These are phyloP conservation scores for Pseudomugil tenellus DNA, from an alignment of 2,797 vertebrate species.

Conservation along the genomic window DNA sequence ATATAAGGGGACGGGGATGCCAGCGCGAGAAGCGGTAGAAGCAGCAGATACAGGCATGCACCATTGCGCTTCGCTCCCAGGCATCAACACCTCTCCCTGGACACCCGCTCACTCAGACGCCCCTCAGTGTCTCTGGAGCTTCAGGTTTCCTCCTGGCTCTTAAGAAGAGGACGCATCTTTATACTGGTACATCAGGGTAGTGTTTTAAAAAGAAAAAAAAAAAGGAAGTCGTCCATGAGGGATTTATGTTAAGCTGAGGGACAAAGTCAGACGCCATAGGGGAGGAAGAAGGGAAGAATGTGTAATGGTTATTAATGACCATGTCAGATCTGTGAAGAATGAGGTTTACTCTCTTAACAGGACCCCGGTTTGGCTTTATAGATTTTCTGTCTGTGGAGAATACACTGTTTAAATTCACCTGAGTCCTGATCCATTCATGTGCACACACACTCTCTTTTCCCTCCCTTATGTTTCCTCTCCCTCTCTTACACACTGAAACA, in stretches of 20 bases:
- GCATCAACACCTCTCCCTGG: conserved; percentile 64
- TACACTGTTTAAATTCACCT: conserved; percentile 69
- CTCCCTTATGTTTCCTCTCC: conserved; percentile 34
- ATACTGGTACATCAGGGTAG: conserved; percentile 59
- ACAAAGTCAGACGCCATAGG: conserved; percentile 62
- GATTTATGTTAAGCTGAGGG: conserved; percentile 71
- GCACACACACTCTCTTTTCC: conserved; percentile 19
- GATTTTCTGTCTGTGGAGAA: conserved; percentile 76
- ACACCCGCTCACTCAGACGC: conserved; percentile 45
- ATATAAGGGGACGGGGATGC: not conserved
- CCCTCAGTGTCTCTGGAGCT: conserved; percentile 64
- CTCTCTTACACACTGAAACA: conserved; percentile 33
- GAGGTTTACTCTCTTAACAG: conserved; percentile 79
- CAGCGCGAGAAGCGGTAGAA: conserved; percentile 21
- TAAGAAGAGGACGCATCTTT: conserved; percentile 57
- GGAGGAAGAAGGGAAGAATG: conserved; percentile 50
- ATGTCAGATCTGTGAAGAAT: conserved; percentile 78
- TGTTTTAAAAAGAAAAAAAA: conserved; percentile 40
- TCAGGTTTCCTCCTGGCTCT: conserved; percentile 67
- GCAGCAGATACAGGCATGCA: conserved; percentile 34
- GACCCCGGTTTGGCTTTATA: conserved; percentile 74
- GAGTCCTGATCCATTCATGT: conserved; percentile 48
- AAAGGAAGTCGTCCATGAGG: conserved; percentile 66
- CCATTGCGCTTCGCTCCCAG: conserved; percentile 56
- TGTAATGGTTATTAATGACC: conserved; percentile 81